Evolutionary conservation across 2,113 vertebrate genomes (phyloP), one percentile per base, ranked within the genome.

Genomic region (Alexandromys fortis): DNA sequence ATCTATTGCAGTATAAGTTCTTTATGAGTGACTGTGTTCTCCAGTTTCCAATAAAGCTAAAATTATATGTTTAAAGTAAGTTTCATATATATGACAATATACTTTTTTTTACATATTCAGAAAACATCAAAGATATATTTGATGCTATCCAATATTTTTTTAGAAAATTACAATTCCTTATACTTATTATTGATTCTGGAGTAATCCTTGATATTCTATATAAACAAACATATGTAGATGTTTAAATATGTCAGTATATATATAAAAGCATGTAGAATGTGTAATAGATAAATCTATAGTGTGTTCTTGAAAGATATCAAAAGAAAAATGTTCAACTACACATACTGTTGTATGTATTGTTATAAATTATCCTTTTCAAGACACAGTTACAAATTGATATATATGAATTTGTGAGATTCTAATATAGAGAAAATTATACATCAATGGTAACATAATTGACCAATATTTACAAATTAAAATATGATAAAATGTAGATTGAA

Each of bases 381-480:
- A 26, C 38, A 94, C 33, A 87, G 90, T 85, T 94, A 61, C 7
- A 81, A 89, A 73, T 1, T 35, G 3, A 28, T 16, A 0, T 73
- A 68, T 92, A 61, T 70, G n/a, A 86, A 91, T 63, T 82, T 86
- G 8, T 16, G 6, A 52, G 12, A 21, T 0, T 73, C 61, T 12
- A 86, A 42, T 13, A 47, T 77, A 35, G 2, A 86, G 12, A 90
- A 45, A 94, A 73, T 35, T 86, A 26, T 78, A 38, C 1, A 58
- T 73, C 89, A 70, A 70, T 70, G 45, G 55, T 5, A 95, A 82
- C 42, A 35, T 42, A 72, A 72, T 76, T 76, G 89, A 21, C 2
- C 4, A 72, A n/a, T 1, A 65, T 90, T 90, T 89, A n/a, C 55
- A 82, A 95, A 73, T 86, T 92, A 72, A 90, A 90, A 49, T 81